phyloP scores from a whole-genome alignment of 2,888 invertebrate genomes.

The Epistrophe grossulariae region DNA sequence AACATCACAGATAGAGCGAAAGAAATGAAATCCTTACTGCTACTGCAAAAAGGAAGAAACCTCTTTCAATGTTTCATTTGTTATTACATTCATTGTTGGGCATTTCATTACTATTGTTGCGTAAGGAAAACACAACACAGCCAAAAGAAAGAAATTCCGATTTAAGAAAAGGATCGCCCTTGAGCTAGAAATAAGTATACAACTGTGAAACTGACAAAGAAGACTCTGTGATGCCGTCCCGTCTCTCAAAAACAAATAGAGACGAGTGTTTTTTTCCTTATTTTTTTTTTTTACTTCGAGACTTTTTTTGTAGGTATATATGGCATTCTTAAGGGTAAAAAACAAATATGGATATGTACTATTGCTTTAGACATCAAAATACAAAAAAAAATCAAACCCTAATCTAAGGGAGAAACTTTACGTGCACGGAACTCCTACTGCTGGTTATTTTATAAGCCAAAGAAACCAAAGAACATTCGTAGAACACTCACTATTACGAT shows the following conservation, averaged over 20 bases:
- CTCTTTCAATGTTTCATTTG: conserved; percentile 68
- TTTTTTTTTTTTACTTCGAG: background rate
- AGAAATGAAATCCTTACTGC: conserved; percentile 49
- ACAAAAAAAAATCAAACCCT: conserved; percentile 16
- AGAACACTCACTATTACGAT: background rate
- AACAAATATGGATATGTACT: conserved; percentile 31
- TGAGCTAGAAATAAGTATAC: conserved; percentile 60
- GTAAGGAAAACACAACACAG: conserved; percentile 67
- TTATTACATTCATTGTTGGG: conserved; percentile 73
- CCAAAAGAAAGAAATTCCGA: conserved; percentile 47
- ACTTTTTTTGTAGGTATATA: background rate
- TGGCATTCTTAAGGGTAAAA: conserved; percentile 43
- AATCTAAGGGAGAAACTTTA: conserved; percentile 57
- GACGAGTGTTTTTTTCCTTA: conserved; percentile 32
- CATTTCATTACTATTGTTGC: conserved; percentile 75
- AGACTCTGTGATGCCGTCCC: conserved; percentile 24
- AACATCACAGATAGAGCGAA: conserved; percentile 36
- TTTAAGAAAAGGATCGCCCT: conserved; percentile 63
- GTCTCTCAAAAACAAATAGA: conserved; percentile 53
- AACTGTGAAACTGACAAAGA: conserved; percentile 23
- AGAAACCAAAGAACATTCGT: conserved; percentile 34
- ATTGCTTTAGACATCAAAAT: conserved; percentile 21
- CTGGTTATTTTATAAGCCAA: conserved; percentile 12
- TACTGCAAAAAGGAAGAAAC: conserved; percentile 22
- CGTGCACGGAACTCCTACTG: conserved; percentile 25